Base-by-base conservation (phyloP, 1,140 invertebrate species). In the Apocrypta bakeri region DNA sequence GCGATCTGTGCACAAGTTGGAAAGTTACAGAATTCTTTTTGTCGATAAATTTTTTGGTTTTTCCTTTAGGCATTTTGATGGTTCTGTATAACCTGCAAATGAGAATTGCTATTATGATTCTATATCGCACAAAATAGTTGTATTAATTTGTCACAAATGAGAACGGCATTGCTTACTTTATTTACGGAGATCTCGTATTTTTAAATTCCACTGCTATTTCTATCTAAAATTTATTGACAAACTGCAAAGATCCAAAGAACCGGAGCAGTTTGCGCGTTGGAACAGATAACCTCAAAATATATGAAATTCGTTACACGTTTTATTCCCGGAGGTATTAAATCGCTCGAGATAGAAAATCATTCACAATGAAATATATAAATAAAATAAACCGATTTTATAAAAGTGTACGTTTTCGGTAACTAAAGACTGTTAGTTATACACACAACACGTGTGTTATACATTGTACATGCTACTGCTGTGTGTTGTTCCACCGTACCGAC, bases 11-110 rank as follows among this genome's bases (percentile, higher is more conserved):
- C 12, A 98, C 97, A 79, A 99, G 91, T 89, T 97, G 95, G 90
- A 99, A 99, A 1, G 97, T 98, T 9, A 98, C 95, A 0, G 97
- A 94, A 89, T 96, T 96, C 88, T 98, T 98, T 86, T 97, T 97
- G 88, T 98, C 97, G 88, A 99, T 98, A 89, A 98, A 98, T 87
- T 96, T 96, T 89, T 96, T 97, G 12, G 83, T 85, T 86, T 95
- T 96, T 48, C 93, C 91, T 89, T 95, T 96, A 0, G 94, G 94
- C 95, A 56, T 56, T 56, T 56, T 56, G 48, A 21, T 17, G 48
- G 17, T 21, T n/a, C 17, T 56, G n/a, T 7, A 56, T n/a, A n/a
- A 56, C 48, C 48, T 56, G 4, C 21, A 56, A 56, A 56, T n/a
- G 2, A 56, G 4, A 21, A 56, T 56, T 56, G 0, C 7, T n/a